phyloP scores from a whole-genome alignment of 2,797 vertebrate genomes.

The Tragopan temminckii region DNA sequence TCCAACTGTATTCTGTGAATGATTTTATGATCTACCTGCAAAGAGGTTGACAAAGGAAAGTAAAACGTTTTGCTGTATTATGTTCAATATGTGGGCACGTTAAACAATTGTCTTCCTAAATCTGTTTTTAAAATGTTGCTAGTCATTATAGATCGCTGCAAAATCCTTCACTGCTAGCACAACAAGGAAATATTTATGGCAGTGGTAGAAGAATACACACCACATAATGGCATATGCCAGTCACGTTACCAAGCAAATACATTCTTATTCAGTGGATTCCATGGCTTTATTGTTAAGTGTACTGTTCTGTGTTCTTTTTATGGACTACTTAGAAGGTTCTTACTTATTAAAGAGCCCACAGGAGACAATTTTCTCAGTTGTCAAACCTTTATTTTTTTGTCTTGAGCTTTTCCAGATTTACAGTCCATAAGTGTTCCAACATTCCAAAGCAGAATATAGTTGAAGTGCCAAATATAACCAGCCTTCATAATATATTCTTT shows the following conservation, averaged over 20 bases:
- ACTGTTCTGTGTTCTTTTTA: background rate
- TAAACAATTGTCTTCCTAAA: background rate
- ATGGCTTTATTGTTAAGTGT: background rate
- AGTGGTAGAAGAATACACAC: background rate
- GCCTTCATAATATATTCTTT: background rate
- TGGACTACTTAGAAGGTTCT: background rate
- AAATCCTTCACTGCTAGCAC: background rate
- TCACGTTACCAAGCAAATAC: background rate
- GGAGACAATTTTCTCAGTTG: background rate
- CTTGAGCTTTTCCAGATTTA: background rate
- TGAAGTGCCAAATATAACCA: background rate
- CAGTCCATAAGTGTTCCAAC: background rate
- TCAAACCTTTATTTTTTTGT: background rate
- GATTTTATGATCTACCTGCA: background rate
- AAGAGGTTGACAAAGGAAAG: background rate
- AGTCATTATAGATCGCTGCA: background rate
- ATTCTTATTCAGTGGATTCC: background rate
- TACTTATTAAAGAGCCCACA: background rate
- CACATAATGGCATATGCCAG: background rate
- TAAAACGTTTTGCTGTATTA: accelerated
- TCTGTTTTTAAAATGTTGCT: background rate
- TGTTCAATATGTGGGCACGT: background rate
- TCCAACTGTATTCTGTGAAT: background rate
- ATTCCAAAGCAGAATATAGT: background rate
- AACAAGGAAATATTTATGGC: background rate